These are phyloP conservation scores for Sympetrum striolatum DNA, from an alignment of 2,888 invertebrate species.

Conservation along the genomic window DNA sequence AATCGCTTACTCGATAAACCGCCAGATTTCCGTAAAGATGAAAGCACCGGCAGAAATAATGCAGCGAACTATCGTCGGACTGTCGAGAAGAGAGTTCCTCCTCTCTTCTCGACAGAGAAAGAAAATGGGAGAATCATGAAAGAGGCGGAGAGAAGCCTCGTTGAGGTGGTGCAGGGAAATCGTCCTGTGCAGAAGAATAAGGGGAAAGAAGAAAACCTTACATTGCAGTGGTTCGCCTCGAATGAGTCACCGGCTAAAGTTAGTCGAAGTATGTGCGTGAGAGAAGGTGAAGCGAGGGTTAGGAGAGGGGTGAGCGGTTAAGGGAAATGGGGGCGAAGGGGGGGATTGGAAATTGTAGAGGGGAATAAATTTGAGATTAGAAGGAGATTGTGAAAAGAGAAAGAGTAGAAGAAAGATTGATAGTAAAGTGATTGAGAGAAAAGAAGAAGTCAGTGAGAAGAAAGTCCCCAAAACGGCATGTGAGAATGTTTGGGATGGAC, in stretches of 20 bases:
- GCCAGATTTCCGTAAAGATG: no score
- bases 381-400: background rate
- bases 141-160: background rate
- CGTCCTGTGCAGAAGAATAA: background rate
- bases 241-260: slow-evolving; percentile 35
- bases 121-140: background rate
- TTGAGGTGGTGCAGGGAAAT: background rate
- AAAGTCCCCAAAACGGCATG: no score
- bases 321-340: background rate
- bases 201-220: background rate
- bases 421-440: background rate
- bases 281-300: slow-evolving; percentile 13
- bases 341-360: no score
- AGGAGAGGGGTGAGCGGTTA: background rate
- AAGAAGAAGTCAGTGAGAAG: no score
- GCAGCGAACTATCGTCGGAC: no score
- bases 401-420: background rate
- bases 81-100: no score
- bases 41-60: no score
- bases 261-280: slow-evolving; percentile 37
- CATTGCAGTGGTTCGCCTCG: slow-evolving; percentile 26
- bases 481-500: no score
- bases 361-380: no score
- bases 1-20: no score
- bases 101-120: no score